Conservation (phyloP, 2,888 invertebrate genomes). For the Acleris holmiana region DNA sequence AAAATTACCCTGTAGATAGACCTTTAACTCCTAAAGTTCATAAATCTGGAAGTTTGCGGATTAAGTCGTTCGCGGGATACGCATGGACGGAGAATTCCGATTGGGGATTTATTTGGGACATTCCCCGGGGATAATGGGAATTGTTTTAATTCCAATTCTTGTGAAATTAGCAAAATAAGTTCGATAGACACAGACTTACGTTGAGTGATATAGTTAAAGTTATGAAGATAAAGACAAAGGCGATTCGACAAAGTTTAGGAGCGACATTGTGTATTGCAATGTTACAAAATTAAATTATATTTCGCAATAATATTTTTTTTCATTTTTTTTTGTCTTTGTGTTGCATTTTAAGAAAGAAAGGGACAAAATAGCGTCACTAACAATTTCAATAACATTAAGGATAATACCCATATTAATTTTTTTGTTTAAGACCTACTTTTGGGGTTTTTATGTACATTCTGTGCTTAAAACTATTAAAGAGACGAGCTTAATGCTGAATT, state of each 20-base stretch:
- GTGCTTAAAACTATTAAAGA: too few relatives aligned
- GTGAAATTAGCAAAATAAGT: slow-evolving; percentile 1
- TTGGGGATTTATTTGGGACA: slow-evolving; percentile 11
- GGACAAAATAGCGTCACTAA: too few relatives aligned
- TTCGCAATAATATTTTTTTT: too few relatives aligned
- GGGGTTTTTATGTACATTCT: too few relatives aligned
- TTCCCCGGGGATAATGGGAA: slow-evolving; percentile 11
- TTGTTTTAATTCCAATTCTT: slow-evolving; percentile 3
- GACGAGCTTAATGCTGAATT: too few relatives aligned
- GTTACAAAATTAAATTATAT: too few relatives aligned
- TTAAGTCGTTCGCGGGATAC: slow-evolving; percentile 9
- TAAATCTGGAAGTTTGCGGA: slow-evolving; percentile 8
- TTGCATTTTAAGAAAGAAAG: too few relatives aligned
- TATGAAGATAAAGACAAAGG: neutral
- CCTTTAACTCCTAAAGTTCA: neutral
- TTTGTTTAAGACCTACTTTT: too few relatives aligned
- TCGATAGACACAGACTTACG: neutral
- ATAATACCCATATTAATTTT: too few relatives aligned
- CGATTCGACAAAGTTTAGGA: neutral
- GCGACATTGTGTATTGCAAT: neutral
- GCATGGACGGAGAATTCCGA: slow-evolving; percentile 7
- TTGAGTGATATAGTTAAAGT: neutral
- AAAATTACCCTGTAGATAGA: too few relatives aligned
- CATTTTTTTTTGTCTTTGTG: too few relatives aligned
- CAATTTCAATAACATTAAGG: too few relatives aligned